Evolutionary conservation across 2,888 invertebrate genomes (phyloP).

Genomic region (Idaea dimidiata): DNA sequence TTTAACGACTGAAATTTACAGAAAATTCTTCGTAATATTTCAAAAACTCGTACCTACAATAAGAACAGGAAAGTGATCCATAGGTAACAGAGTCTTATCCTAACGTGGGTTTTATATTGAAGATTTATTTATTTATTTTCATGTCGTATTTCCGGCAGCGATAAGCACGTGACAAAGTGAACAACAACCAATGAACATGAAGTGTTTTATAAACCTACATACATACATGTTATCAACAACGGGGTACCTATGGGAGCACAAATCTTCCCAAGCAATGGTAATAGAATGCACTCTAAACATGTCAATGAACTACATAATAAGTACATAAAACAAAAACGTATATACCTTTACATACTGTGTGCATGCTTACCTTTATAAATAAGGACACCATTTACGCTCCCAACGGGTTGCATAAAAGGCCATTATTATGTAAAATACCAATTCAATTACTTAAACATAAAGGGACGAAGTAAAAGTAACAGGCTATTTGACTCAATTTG

Average conservation of each 20-base stretch:
- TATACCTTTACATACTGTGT: slow-evolving; percentile 63
- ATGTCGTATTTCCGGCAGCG: slow-evolving; percentile 33
- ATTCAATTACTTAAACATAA: slow-evolving; percentile 70
- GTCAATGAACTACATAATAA: slow-evolving; percentile 26
- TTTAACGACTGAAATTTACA: too few relatives aligned
- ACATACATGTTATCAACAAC: not conserved
- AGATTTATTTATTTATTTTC: slow-evolving; percentile 26
- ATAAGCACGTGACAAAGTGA: slow-evolving; percentile 37
- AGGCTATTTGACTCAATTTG: not conserved
- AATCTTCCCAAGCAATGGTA: slow-evolving; percentile 20
- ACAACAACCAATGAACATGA: slow-evolving; percentile 28
- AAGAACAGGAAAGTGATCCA: too few relatives aligned
- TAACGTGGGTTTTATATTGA: slow-evolving; percentile 2
- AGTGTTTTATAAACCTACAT: slow-evolving; percentile 20
- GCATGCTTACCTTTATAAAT: slow-evolving; percentile 80
- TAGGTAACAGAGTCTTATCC: too few relatives aligned
- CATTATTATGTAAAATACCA: slow-evolving; percentile 76
- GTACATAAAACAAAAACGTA: slow-evolving; percentile 25
- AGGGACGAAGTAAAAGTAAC: slow-evolving; percentile 64
- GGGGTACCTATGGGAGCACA: not conserved
- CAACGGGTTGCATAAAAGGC: slow-evolving; percentile 79
- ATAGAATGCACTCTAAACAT: slow-evolving; percentile 22
- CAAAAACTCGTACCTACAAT: too few relatives aligned
- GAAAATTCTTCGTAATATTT: too few relatives aligned
- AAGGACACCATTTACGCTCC: slow-evolving; percentile 79